Conservation (phyloP, 2,113 vertebrate genomes). For the Dasyurus viverrinus region DNA sequence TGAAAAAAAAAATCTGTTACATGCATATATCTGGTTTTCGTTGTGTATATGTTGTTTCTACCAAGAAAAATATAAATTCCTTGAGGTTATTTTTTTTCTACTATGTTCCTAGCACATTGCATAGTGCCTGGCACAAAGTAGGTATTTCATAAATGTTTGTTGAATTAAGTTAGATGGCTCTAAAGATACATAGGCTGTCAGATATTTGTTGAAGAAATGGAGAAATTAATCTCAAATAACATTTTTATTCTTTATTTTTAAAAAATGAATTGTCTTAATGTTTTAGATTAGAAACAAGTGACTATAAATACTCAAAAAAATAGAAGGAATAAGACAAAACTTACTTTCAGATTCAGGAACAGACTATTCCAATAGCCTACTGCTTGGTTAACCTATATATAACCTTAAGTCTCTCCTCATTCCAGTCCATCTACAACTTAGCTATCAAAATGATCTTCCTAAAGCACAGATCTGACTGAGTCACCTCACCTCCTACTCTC, state of each 20-base stretch:
- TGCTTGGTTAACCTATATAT: background rate
- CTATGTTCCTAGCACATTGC: background rate
- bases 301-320: background rate
- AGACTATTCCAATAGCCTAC: background rate
- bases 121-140: background rate
- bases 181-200: background rate
- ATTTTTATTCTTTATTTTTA: too few relatives aligned
- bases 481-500: background rate
- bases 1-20: background rate
- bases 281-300: background rate
- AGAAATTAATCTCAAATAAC: background rate
- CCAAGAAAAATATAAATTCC: background rate
- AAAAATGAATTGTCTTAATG: background rate
- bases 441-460: background rate
- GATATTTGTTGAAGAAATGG: background rate
- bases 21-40: background rate
- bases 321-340: background rate
- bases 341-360: background rate
- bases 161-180: background rate
- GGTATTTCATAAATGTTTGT: background rate
- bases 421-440: background rate
- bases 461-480: background rate
- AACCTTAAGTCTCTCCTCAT: background rate
- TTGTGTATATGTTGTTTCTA: background rate
- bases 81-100: background rate